A percentile compares a stretch with the other conserved stretches of the same genome.
Conservation (phyloP, 2,888 invertebrate species). For the Fragum fragum region DNA sequence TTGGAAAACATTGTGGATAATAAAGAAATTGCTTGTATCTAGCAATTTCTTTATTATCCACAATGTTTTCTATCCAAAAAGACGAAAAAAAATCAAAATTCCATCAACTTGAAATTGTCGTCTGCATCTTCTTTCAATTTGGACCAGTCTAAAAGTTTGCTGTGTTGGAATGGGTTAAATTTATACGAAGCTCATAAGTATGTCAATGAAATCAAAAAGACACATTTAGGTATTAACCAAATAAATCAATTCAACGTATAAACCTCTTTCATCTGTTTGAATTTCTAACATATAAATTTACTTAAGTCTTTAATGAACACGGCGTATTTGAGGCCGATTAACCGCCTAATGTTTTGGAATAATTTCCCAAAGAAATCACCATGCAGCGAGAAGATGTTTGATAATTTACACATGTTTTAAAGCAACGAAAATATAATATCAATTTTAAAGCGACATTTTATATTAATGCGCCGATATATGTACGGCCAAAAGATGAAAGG, state of each 20-base stretch:
- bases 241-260: not conserved
- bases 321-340: conserved; percentile 13
- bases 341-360: conserved; percentile 11
- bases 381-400: conserved; percentile 2
- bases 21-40: too few species aligned
- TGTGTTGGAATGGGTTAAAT: too few species aligned
- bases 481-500: not conserved
- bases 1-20: too few species aligned
- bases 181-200: not conserved
- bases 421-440: conserved; percentile 14
- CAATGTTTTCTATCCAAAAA: too few species aligned
- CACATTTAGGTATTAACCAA: not conserved
- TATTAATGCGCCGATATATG: conserved; percentile 2
- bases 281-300: conserved; percentile 8
- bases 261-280: conserved; percentile 1
- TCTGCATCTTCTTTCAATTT: too few species aligned
- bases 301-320: conserved; percentile 22
- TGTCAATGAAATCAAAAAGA: not conserved
- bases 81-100: too few species aligned
- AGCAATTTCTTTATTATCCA: too few species aligned
- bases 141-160: too few species aligned
- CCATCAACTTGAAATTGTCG: too few species aligned
- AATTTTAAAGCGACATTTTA: not conserved
- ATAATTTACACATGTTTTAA: conserved; percentile 12
- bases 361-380: conserved; percentile 15